A percentile compares a stretch with the other conserved stretches of the same genome.
Evolutionary conservation across 1,140 invertebrate genomes (phyloP).

Genomic region (Leguminivora glycinivorella): DNA sequence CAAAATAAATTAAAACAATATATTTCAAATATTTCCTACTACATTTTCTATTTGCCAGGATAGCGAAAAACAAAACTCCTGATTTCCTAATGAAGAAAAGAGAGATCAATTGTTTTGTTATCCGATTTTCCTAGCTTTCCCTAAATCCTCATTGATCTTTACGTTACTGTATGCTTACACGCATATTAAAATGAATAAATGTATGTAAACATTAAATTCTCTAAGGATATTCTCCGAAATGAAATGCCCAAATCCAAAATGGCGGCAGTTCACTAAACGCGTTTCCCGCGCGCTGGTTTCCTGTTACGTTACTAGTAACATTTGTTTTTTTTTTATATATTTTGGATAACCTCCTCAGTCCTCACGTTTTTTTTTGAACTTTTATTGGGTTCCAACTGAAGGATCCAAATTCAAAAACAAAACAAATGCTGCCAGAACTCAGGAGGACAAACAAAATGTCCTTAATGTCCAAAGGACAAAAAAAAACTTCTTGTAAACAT

Average conservation of each 20-base stretch:
- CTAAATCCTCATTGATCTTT: no score
- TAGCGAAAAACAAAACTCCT: neutral
- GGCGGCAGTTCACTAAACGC: neutral
- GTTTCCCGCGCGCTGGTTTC: constrained; percentile 22
- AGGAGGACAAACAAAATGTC: no score
- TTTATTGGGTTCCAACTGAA: no score
- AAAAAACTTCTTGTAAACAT: no score
- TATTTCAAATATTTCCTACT: neutral
- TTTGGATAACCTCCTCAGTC: no score
- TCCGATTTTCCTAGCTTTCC: neutral
- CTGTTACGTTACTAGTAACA: neutral
- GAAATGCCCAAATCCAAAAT: constrained; percentile 9
- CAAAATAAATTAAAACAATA: neutral
- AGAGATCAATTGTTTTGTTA: neutral
- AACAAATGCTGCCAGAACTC: no score
- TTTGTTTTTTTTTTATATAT: no score
- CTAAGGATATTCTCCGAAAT: neutral
- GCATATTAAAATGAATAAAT: neutral
- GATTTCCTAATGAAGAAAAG: neutral
- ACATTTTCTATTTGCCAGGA: no score
- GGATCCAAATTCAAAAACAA: no score
- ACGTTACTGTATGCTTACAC: no score
- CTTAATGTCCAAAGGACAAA: no score
- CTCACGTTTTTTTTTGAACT: no score
- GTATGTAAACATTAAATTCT: neutral